Base-by-base conservation (phyloP, 2,888 invertebrate genomes). In the Netelia fuscicornis region DNA sequence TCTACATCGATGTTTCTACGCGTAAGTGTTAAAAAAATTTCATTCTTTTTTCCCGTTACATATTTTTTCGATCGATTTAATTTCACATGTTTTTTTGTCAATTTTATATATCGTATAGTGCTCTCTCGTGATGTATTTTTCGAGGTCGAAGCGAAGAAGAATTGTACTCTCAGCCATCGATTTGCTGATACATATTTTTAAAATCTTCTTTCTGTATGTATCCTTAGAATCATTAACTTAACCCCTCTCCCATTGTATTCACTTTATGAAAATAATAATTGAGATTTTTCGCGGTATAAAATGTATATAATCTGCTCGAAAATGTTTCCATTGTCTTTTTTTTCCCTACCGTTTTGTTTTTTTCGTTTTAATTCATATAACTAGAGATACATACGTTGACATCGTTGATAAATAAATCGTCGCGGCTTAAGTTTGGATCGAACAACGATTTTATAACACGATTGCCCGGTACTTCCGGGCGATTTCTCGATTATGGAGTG, bases 201-300 rank as follows among this genome's bases (percentile, higher is more conserved):
- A 64, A 64, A 74, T 71, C 65, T 56, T 25, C 78, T 54, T 72
- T 72, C 37, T 54, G 20, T 75, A 58, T 48, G 37, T 44, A 17
- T 71, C 9, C 44, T 72, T 85, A 85, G 65, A 82, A 85, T 81
- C 81, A 44, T 81, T 65, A 75, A 82, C 62, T 71, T 25, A 67
- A 78, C 70, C 64, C 62, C 67, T 17, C 8, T 54, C 25, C 17
- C 25, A 30, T 71, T 71, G 54, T 64, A 17, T 65, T 62, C 42
- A 20, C 48, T 20, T 62, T 71, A 82, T 71, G 78, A 85, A 85
- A 81, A 71, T 82, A 85, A 82, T 82, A 82, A 85, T 82, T 75
- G 76, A 82, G 62, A 82, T 79, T 85, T 85, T 80, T 76, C 67
- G 67, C 60, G 60, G 82, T 85, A 85, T 76, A 85, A 85, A 82